phyloP scores from a whole-genome alignment of 2,888 invertebrate genomes.

The Callyntrura sp. region DNA sequence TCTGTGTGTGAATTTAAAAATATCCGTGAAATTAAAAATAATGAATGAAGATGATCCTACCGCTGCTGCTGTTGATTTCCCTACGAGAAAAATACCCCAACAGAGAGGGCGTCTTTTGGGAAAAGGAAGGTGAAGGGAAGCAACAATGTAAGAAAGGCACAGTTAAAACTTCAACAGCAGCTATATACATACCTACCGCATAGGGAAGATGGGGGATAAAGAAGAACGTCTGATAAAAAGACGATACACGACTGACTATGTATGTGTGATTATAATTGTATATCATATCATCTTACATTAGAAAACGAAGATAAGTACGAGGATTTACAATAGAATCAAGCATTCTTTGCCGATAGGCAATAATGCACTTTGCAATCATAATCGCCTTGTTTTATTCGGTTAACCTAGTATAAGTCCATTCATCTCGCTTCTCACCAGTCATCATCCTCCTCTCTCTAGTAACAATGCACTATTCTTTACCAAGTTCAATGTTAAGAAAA shows the following conservation, averaged over 20 bases:
- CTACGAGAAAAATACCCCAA: not conserved
- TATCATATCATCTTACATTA: too few relatives aligned
- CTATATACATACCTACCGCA: constrained; percentile 5
- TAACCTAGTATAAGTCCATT: not conserved
- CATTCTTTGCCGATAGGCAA: not conserved
- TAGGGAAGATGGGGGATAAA: not conserved
- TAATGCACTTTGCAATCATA: constrained; percentile 10
- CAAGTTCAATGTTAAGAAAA: constrained; percentile 36
- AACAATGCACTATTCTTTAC: constrained; percentile 33
- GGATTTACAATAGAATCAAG: not conserved
- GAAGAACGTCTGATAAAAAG: not conserved
- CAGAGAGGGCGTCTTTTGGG: not conserved
- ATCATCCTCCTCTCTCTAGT: not conserved
- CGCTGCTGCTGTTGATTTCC: not conserved
- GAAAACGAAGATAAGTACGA: not conserved
- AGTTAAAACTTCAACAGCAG: not conserved
- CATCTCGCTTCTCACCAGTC: not conserved
- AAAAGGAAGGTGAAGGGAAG: not conserved
- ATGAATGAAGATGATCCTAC: constrained; percentile 1
- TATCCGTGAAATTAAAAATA: constrained; percentile 41
- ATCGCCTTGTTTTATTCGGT: constrained; percentile 24
- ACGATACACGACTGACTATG: not conserved
- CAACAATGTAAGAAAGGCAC: not conserved
- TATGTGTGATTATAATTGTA: not conserved
- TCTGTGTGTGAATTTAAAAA: constrained; percentile 39